Conservation (phyloP, 2,888 invertebrate genomes). For the Lathronympha strigana region DNA sequence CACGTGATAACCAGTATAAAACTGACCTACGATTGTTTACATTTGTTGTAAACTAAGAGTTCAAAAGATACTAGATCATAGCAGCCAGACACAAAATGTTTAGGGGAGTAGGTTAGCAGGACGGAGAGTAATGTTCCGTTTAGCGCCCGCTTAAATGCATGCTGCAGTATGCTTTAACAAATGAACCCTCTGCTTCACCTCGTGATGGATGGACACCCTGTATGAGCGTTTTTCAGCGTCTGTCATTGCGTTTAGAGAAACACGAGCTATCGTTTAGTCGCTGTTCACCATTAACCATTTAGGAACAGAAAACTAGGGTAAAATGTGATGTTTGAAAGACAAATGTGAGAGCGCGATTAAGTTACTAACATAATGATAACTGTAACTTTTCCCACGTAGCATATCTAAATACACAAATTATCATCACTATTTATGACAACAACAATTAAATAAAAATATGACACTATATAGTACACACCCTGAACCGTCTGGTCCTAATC, state of each 20-base stretch:
- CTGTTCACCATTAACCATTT: background rate
- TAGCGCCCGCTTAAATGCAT: constrained; percentile 15
- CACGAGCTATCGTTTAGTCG: background rate
- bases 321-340: too few relatives aligned
- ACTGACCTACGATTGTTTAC: background rate
- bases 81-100: background rate
- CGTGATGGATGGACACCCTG: constrained; percentile 1
- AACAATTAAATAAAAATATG: too few relatives aligned
- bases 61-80: background rate
- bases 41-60: background rate
- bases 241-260: background rate
- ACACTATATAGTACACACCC: too few relatives aligned
- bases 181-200: constrained; percentile 8
- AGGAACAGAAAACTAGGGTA: too few relatives aligned
- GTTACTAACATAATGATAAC: too few relatives aligned
- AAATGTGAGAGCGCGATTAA: too few relatives aligned
- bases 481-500: too few relatives aligned
- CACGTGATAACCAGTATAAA: background rate
- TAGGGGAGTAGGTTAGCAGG: background rate
- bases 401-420: too few relatives aligned
- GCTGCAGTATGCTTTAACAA: constrained; percentile 14
- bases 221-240: background rate
- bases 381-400: too few relatives aligned
- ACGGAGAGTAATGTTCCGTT: constrained; percentile 18
- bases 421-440: too few relatives aligned